phyloP scores from a whole-genome alignment of 2,113 vertebrate genomes.

The Corythoichthys haematopterus region DNA sequence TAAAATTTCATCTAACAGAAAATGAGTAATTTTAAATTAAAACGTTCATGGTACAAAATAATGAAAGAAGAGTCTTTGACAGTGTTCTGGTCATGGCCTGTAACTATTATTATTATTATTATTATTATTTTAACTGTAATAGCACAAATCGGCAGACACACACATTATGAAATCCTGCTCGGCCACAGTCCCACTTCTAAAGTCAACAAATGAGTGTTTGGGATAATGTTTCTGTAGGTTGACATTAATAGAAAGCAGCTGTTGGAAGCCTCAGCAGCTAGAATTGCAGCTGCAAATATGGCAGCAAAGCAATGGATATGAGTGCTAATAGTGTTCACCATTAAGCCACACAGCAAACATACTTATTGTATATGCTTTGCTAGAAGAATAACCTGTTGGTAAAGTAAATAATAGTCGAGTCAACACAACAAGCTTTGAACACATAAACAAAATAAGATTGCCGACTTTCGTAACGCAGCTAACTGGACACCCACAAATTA shows the following conservation, averaged over 20 bases:
- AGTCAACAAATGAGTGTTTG: conserved; percentile 63
- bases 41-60: conserved; percentile 27
- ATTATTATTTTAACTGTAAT: conserved; percentile 40
- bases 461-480: neutral
- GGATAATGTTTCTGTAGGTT: conserved; percentile 51
- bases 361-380: neutral
- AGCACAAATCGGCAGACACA: conserved; percentile 44
- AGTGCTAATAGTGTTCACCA: conserved; percentile 2
- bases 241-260: conserved; percentile 66
- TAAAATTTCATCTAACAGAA: conserved; percentile 33
- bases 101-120: neutral
- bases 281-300: conserved; percentile 45
- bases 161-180: conserved; percentile 53
- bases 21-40: neutral
- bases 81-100: conserved; percentile 46
- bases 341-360: neutral
- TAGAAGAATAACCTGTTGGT: neutral
- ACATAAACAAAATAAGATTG: neutral
- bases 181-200: conserved; percentile 50
- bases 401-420: neutral
- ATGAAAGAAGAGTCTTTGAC: conserved; percentile 28
- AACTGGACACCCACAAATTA: neutral
- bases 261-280: conserved; percentile 53
- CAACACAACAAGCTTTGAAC: neutral
- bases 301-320: conserved; percentile 32